Conservation (phyloP, 2,113 vertebrate genomes). For the Petaurus breviceps region DNA sequence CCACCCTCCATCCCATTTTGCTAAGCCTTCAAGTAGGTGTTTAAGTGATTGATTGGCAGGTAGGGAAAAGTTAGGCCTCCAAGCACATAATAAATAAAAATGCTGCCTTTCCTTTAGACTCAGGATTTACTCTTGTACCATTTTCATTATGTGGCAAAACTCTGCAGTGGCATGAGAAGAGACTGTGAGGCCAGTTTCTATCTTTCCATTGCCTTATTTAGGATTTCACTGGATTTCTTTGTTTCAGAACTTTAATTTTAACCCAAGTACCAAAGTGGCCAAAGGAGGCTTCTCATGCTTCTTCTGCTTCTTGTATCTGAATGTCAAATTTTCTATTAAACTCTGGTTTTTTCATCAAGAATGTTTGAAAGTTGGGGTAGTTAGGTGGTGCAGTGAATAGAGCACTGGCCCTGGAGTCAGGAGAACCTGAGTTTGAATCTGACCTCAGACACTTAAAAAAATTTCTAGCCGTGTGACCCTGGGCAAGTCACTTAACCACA, state of each 20-base stretch:
- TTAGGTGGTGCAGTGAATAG: no score
- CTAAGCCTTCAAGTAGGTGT: not conserved
- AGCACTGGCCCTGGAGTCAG: no score
- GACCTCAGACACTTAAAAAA: no score
- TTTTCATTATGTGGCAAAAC: not conserved
- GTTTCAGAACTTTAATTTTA: not conserved
- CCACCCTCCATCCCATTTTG: not conserved
- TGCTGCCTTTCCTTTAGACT: not conserved
- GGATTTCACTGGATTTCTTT: not conserved
- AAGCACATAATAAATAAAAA: not conserved
- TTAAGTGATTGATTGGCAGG: not conserved
- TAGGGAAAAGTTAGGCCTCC: not conserved
- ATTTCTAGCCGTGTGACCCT: no score
- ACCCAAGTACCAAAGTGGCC: not conserved
- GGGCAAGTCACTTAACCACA: no score
- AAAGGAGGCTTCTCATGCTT: not conserved
- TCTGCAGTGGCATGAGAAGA: not conserved
- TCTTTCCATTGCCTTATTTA: not conserved
- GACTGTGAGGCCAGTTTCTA: not conserved
- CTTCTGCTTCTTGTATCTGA: no score
- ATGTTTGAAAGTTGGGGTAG: no score
- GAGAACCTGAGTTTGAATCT: no score
- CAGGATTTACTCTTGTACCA: not conserved
- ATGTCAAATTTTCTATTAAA: no score
- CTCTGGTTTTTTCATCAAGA: no score